phyloP scores from a whole-genome alignment of 2,797 vertebrate species.

The Melanotaenia trifasciata region DNA sequence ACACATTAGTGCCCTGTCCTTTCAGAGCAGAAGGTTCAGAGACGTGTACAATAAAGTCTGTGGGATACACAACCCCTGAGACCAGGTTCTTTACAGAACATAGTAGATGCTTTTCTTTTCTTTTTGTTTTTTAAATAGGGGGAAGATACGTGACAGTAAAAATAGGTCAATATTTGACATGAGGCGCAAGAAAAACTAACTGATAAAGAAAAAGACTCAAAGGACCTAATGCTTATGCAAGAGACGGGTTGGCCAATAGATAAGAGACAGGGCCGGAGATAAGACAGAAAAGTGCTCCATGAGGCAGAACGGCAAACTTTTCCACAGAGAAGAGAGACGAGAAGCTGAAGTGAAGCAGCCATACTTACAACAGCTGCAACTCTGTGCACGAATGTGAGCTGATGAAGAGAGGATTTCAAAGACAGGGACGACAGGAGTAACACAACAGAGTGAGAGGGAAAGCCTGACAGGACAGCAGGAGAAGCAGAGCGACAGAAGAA shows the following conservation, averaged over 20 bases:
- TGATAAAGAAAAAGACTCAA: conserved; percentile 27
- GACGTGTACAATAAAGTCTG: not conserved
- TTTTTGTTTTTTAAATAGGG: conserved; percentile 8
- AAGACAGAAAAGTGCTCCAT: not conserved
- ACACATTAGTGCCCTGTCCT: conserved; percentile 1
- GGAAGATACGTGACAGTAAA: conserved; percentile 17
- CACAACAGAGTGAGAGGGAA: not conserved
- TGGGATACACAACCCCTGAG: conserved; percentile 10
- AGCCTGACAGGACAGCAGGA: not conserved
- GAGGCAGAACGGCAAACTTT: conserved; percentile 32
- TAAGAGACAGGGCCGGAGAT: conserved; percentile 30
- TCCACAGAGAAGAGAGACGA: conserved; percentile 48
- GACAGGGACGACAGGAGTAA: conserved; percentile 3
- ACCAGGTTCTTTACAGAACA: conserved; percentile 4
- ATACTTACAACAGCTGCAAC: conserved; percentile 29
- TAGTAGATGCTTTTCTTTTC: not conserved
- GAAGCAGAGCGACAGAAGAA: conserved; percentile 20
- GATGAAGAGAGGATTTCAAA: conserved; percentile 2
- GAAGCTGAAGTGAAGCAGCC: conserved; percentile 24
- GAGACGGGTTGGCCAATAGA: conserved; percentile 39
- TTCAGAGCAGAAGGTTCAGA: conserved; percentile 13
- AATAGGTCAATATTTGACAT: conserved; percentile 46
- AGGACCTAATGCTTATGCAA: conserved; percentile 45
- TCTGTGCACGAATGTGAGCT: not conserved
- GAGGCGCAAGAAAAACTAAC: conserved; percentile 18